Percentiles rank a stretch among this genome's conserved stretches.
Evolutionary conservation across 2,113 vertebrate species (phyloP).

Genomic region (Megalops atlanticus): DNA sequence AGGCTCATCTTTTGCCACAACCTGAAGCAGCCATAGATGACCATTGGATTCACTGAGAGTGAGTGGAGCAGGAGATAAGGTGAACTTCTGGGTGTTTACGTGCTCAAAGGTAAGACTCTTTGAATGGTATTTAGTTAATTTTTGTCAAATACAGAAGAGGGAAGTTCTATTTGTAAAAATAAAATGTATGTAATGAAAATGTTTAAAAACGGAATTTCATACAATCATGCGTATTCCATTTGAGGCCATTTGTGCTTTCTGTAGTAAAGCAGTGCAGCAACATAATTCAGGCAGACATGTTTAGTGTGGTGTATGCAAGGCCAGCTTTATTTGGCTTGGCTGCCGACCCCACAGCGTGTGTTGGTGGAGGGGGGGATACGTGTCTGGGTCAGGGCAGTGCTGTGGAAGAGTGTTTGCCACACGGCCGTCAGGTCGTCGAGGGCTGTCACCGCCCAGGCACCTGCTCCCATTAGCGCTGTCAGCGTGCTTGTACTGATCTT

Average conservation of each 20-base stretch:
- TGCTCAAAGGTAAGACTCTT: slow-evolving; percentile 86
- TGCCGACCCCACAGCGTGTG: no score
- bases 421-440: neutral
- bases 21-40: slow-evolving; percentile 99
- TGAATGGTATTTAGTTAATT: neutral
- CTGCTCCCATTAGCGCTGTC: slow-evolving; percentile 28
- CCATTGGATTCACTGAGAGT: slow-evolving; percentile 86
- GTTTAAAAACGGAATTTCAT: neutral
- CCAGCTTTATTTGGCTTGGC: neutral
- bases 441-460: neutral
- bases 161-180: neutral
- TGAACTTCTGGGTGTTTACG: slow-evolving; percentile 87
- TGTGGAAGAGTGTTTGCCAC: no score
- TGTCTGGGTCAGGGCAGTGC: no score
- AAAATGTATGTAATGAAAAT: neutral
- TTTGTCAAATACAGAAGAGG: no score
- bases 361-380: neutral
- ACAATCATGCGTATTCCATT: no score
- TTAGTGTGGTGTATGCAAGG: neutral
- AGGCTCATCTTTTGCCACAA: slow-evolving; percentile 99
- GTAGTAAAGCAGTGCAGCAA: no score
- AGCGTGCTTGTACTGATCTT: slow-evolving; percentile 9
- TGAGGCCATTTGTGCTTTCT: neutral
- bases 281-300: neutral
- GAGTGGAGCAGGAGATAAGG: slow-evolving; percentile 86